Evolutionary conservation across 2,797 vertebrate genomes (phyloP).

Genomic region (Rousettus madagascariensis): DNA sequence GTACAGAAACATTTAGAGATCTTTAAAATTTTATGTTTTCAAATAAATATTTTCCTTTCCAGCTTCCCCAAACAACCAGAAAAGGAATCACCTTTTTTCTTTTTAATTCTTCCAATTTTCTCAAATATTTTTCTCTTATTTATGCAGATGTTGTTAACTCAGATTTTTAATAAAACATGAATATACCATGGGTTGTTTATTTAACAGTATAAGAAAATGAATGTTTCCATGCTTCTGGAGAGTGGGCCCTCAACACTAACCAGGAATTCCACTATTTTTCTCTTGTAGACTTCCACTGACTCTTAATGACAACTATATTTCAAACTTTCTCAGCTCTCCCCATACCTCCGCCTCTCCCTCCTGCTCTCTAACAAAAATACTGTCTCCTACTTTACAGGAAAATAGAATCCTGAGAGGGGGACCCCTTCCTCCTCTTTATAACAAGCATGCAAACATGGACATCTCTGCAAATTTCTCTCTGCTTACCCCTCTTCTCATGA

Average conservation of each 20-base stretch:
- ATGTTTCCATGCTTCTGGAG: background rate
- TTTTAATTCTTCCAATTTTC: background rate
- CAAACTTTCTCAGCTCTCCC: background rate
- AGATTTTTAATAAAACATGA: background rate
- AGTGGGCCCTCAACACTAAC: background rate
- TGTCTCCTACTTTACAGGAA: background rate
- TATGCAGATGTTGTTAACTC: background rate
- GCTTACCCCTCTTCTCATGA: background rate
- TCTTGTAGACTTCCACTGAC: background rate
- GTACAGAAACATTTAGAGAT: background rate
- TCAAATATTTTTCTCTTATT: background rate
- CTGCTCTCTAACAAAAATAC: background rate
- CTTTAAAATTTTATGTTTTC: background rate
- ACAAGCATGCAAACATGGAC: background rate
- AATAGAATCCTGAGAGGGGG: background rate
- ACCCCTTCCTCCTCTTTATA: background rate
- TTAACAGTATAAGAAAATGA: background rate
- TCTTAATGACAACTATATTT: background rate
- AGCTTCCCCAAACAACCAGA: background rate
- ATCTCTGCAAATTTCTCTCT: background rate
- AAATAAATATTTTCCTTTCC: background rate
- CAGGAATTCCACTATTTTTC: background rate
- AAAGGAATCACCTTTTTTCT: background rate
- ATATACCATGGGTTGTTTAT: background rate
- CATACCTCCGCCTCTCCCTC: background rate